A percentile compares a stretch with the other conserved stretches of the same genome.
Conservation (phyloP, 2,888 invertebrate species). For the Linyphia triangularis region DNA sequence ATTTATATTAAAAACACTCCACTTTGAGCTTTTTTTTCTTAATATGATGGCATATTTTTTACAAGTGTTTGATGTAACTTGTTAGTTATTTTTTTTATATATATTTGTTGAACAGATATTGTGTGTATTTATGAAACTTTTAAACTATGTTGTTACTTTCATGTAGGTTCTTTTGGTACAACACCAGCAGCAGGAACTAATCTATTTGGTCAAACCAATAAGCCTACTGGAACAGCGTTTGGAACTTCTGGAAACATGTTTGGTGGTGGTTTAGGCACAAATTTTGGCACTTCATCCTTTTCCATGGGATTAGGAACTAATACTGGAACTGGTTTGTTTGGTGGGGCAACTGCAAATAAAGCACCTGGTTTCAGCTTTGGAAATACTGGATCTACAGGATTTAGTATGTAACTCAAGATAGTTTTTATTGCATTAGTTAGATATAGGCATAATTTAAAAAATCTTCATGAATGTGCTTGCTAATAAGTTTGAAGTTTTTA, state of each 20-base stretch:
- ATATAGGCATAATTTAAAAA: no score
- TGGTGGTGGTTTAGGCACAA: conserved; percentile 66
- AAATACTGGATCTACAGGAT: conserved; percentile 53
- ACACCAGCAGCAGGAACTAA: conserved; percentile 77
- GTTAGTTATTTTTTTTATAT: not conserved
- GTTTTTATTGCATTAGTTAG: no score
- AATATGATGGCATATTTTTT: not conserved
- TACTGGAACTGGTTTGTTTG: conserved; percentile 83
- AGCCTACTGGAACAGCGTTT: conserved; percentile 81
- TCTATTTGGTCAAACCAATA: conserved; percentile 81
- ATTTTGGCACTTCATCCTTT: conserved; percentile 80
- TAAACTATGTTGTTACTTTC: no score
- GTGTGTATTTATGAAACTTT: no score
- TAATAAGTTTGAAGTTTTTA: no score
- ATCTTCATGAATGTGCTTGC: no score
- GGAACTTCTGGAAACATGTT: conserved; percentile 79
- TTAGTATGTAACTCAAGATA: conserved; percentile 62
- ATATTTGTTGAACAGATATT: no score
- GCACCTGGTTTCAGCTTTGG: conserved; percentile 77
- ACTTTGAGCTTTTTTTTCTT: no score
- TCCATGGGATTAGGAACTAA: conserved; percentile 82
- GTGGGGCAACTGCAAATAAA: conserved; percentile 81
- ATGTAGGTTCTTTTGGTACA: conserved; percentile 64
- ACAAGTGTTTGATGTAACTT: not conserved
- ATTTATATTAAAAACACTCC: no score